phyloP scores from a whole-genome alignment of 2,113 vertebrate species.

The Campylomormyrus numenius region DNA sequence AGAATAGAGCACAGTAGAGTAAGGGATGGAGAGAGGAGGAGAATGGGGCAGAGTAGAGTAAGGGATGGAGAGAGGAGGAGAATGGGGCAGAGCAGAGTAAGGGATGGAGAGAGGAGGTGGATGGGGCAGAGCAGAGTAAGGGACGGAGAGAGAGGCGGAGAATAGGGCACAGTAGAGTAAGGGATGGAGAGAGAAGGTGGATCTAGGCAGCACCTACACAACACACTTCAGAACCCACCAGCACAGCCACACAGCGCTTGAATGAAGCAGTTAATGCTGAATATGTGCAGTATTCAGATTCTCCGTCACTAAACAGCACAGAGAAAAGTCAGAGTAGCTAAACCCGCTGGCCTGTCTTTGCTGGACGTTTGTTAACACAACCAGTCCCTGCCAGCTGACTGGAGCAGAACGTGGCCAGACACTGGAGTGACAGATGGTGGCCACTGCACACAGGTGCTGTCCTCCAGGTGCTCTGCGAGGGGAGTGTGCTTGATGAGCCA shows the following conservation, averaged over 20 bases:
- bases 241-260: background rate
- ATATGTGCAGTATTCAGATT: background rate
- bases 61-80: constrained; percentile 2
- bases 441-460: background rate
- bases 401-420: background rate
- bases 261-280: background rate
- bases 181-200: constrained; percentile 28
- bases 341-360: too few relatives aligned
- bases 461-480: background rate
- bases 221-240: background rate
- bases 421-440: background rate
- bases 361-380: background rate
- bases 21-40: background rate
- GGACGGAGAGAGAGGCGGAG: constrained; percentile 22
- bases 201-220: background rate
- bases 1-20: background rate
- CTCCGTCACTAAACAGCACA: background rate
- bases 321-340: background rate
- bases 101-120: background rate
- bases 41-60: too few relatives aligned
- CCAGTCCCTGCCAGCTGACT: background rate
- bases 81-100: background rate
- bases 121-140: background rate
- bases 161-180: constrained; percentile 28
- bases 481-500: background rate